Conservation (phyloP, 2,797 vertebrate species). For the Lagorchestes hirsutus region DNA sequence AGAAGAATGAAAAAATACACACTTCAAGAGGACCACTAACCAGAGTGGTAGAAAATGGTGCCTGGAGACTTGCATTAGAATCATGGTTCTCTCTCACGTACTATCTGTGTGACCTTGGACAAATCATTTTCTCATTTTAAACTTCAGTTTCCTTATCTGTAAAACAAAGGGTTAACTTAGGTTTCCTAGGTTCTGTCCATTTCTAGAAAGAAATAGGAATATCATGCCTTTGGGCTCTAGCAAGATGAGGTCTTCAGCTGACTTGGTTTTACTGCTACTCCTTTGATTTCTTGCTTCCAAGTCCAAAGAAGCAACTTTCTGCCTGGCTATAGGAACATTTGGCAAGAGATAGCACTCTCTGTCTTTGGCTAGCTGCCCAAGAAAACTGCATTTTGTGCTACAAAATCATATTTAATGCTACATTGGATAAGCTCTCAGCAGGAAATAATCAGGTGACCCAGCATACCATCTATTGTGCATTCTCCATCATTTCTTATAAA, state of each 20-base stretch:
- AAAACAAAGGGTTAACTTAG: background rate
- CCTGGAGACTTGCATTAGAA: background rate
- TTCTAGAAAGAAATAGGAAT: background rate
- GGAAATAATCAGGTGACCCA: slow-evolving; percentile 17
- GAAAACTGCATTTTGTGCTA: background rate
- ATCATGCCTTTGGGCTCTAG: background rate
- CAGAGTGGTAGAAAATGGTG: background rate
- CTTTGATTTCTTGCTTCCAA: background rate
- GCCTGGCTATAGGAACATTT: background rate
- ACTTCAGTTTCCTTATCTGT: background rate
- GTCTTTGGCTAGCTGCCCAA: background rate
- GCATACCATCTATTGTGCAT: background rate
- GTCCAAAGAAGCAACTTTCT: background rate
- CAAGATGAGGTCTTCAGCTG: background rate
- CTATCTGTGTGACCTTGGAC: background rate
- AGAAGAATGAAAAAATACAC: no score
- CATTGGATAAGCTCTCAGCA: background rate
- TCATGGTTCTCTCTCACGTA: background rate
- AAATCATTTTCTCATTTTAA: background rate
- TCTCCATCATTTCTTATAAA: background rate
- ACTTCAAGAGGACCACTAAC: background rate
- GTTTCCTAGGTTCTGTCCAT: background rate
- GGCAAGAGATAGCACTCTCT: background rate
- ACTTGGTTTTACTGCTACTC: background rate
- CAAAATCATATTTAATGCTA: background rate